These are phyloP conservation scores for Meleagris gallopavo DNA, from an alignment of 2,113 vertebrate species.

Conservation along the genomic window DNA sequence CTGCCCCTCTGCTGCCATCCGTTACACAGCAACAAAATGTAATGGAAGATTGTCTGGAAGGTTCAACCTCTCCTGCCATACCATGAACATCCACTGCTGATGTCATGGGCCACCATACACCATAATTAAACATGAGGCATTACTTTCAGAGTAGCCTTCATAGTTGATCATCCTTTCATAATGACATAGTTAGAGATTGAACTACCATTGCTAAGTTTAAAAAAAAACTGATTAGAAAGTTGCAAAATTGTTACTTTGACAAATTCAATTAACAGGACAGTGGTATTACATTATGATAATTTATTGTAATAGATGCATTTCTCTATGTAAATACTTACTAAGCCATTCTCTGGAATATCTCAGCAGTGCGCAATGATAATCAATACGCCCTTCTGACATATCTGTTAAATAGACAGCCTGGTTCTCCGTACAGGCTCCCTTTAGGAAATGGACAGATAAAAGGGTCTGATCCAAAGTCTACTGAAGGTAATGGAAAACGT, in stretches of 20 bases:
- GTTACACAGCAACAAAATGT: background rate
- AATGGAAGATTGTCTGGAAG: background rate
- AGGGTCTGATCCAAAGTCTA: background rate
- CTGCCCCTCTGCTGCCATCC: too few species aligned
- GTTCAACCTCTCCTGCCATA: background rate
- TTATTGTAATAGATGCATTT: background rate
- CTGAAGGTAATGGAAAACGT: background rate
- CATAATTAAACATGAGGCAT: background rate
- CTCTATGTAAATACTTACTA: background rate
- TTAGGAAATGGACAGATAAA: background rate
- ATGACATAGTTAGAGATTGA: background rate
- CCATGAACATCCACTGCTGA: background rate
- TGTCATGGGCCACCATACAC: background rate
- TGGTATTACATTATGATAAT: background rate
- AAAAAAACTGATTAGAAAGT: background rate
- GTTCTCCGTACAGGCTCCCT: rapidly evolving
- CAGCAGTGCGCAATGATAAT: background rate
- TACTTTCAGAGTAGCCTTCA: too few species aligned
- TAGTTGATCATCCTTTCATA: background rate
- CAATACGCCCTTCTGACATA: background rate
- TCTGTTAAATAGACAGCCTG: background rate
- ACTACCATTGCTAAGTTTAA: background rate
- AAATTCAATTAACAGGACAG: background rate
- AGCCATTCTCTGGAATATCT: background rate
- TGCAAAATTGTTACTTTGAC: background rate